A percentile compares a stretch with the other conserved stretches of the same genome.
These are phyloP conservation scores for Darevskia mixta DNA, from an alignment of 2,797 vertebrate genomes.

Conservation along the genomic window DNA sequence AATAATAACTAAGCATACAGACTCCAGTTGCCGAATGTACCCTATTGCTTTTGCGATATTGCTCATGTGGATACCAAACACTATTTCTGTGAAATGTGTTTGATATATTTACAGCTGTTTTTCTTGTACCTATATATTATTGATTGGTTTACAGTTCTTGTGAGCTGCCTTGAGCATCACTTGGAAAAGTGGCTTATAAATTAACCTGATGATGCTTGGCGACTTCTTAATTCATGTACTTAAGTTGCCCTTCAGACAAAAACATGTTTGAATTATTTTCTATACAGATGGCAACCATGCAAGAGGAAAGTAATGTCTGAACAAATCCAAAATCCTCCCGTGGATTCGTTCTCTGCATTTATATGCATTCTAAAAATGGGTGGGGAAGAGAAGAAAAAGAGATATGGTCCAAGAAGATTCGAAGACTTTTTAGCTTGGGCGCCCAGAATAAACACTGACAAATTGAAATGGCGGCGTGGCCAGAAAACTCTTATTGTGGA, in stretches of 20 bases:
- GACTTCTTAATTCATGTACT: neutral
- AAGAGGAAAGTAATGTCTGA: neutral
- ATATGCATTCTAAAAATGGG: neutral
- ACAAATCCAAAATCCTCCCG: neutral
- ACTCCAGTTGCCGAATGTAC: too few species aligned
- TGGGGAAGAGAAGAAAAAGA: neutral
- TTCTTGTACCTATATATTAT: too few species aligned
- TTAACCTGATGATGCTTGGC: too few species aligned
- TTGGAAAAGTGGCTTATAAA: neutral
- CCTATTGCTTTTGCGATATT: too few species aligned
- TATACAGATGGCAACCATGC: neutral
- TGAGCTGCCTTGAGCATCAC: too few species aligned
- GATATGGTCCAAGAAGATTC: neutral
- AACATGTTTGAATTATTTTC: neutral
- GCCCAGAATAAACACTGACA: conserved; percentile 25
- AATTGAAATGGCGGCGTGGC: neutral
- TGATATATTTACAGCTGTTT: too few species aligned
- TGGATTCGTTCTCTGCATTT: neutral
- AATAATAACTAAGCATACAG: too few species aligned
- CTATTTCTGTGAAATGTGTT: too few species aligned
- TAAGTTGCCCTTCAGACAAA: neutral
- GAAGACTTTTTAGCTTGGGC: neutral
- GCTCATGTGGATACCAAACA: too few species aligned
- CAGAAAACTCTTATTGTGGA: conserved; percentile 8
- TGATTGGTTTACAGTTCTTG: too few species aligned